Percentiles rank a stretch among this genome's conserved stretches.
These are phyloP conservation scores for Microctonus brassicae DNA, from an alignment of 2,888 invertebrate species.

Conservation along the genomic window DNA sequence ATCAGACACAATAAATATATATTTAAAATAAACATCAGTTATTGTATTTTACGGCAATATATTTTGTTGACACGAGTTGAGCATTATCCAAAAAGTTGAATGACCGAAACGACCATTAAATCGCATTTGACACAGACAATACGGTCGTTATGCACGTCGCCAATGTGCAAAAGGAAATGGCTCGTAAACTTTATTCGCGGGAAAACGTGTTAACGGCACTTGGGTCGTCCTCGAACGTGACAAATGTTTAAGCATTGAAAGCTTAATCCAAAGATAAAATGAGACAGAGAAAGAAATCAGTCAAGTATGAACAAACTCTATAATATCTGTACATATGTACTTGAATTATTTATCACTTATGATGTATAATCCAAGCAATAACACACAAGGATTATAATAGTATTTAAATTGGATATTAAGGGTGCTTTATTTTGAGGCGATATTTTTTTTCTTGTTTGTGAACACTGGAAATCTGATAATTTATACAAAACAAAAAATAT, in stretches of 20 bases:
- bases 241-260: background rate
- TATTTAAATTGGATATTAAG: no score
- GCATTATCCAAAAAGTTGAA: background rate
- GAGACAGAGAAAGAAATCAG: background rate
- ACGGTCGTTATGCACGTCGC: conserved; percentile 30
- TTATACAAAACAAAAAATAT: no score
- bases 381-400: no score
- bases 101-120: conserved; percentile 7
- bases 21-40: background rate
- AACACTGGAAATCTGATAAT: no score
- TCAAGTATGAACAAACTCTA: background rate
- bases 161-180: conserved; percentile 23
- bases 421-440: no score
- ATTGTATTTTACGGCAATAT: background rate
- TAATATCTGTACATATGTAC: background rate
- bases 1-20: no score
- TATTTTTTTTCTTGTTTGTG: no score
- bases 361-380: no score
- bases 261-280: background rate
- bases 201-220: conserved; percentile 19
- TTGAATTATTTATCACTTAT: no score
- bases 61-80: conserved; percentile 4
- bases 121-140: conserved; percentile 30
- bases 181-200: conserved; percentile 30
- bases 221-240: conserved; percentile 4